A percentile compares a stretch with the other conserved stretches of the same genome.
These are phyloP conservation scores for Eptesicus fuscus DNA, from an alignment of 2,113 vertebrate genomes.

Conservation along the genomic window DNA sequence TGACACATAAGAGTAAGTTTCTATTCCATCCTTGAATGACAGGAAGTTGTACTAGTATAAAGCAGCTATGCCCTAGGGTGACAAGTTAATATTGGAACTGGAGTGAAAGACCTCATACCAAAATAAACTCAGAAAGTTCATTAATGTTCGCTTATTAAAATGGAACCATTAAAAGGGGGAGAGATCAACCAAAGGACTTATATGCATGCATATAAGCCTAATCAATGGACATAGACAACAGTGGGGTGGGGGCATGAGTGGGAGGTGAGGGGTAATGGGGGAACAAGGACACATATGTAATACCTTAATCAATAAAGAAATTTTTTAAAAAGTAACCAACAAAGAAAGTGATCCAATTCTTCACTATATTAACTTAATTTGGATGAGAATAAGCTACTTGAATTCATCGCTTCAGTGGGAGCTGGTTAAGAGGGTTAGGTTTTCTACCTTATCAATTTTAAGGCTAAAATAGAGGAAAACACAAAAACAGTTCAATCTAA, in stretches of 20 bases:
- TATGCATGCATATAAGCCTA: no score
- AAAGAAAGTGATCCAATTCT: slow-evolving; percentile 48
- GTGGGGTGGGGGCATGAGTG: no score
- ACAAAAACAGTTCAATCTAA: slow-evolving; percentile 57
- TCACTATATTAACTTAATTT: slow-evolving; percentile 47
- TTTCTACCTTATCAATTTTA: slow-evolving; percentile 34
- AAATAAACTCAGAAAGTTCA: slow-evolving; percentile 52
- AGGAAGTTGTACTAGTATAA: not conserved
- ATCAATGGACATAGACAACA: no score
- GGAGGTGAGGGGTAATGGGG: no score
- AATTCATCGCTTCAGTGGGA: slow-evolving; percentile 46
- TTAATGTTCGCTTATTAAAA: slow-evolving; percentile 62
- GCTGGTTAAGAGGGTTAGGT: slow-evolving; percentile 34
- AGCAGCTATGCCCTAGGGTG: slow-evolving; percentile 2
- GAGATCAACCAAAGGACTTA: no score
- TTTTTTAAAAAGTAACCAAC: slow-evolving; percentile 61
- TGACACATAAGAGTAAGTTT: not conserved
- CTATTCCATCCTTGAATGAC: not conserved
- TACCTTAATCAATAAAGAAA: no score
- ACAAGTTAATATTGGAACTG: slow-evolving; percentile 39
- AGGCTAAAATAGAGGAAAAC: slow-evolving; percentile 49
- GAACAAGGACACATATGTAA: no score
- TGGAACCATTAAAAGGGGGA: slow-evolving; percentile 50
- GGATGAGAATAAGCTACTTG: not conserved
- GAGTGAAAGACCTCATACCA: not conserved